A percentile compares a stretch with the other conserved stretches of the same genome.
Evolutionary conservation across 2,888 invertebrate species (phyloP).

Genomic region (Aelia acuminata): DNA sequence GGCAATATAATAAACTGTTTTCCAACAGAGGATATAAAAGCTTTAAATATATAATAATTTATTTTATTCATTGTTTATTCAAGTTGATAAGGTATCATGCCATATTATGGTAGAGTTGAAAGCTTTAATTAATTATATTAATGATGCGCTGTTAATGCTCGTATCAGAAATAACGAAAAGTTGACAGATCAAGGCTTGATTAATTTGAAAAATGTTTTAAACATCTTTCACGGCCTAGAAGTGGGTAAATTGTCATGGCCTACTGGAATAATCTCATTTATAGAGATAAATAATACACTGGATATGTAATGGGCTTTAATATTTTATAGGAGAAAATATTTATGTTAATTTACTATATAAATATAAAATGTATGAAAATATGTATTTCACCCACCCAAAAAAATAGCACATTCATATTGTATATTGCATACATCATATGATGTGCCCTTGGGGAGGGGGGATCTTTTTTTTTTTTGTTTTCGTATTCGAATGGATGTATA

Average conservation of each 20-base stretch:
- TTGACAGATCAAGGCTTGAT: slow-evolving; percentile 55
- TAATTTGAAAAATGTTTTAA: slow-evolving; percentile 45
- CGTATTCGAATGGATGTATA: slow-evolving; percentile 3
- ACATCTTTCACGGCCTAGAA: slow-evolving; percentile 59
- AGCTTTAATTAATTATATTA: slow-evolving; percentile 59
- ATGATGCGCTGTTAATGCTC: slow-evolving; percentile 50
- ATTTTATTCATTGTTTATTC: slow-evolving; percentile 56
- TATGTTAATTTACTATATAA: slow-evolving; percentile 64
- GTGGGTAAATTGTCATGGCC: slow-evolving; percentile 58
- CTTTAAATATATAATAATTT: slow-evolving; percentile 59
- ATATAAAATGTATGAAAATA: slow-evolving; percentile 51
- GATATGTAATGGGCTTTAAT: slow-evolving; percentile 64
- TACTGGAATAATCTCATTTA: slow-evolving; percentile 58
- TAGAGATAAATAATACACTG: slow-evolving; percentile 61
- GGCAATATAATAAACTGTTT: slow-evolving; percentile 52
- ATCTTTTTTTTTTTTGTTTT: background rate
- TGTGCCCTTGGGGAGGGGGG: background rate
- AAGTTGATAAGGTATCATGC: slow-evolving; percentile 52
- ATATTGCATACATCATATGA: slow-evolving; percentile 6
- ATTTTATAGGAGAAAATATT: slow-evolving; percentile 64
- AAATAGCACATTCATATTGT: slow-evolving; percentile 1
- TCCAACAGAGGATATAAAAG: slow-evolving; percentile 51
- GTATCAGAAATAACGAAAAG: slow-evolving; percentile 43
- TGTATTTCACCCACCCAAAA: slow-evolving; percentile 5
- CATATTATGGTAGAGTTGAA: slow-evolving; percentile 56